A percentile compares a stretch with the other conserved stretches of the same genome.
phyloP scores from a whole-genome alignment of 2,797 vertebrate genomes.

The Manis pentadactyla region DNA sequence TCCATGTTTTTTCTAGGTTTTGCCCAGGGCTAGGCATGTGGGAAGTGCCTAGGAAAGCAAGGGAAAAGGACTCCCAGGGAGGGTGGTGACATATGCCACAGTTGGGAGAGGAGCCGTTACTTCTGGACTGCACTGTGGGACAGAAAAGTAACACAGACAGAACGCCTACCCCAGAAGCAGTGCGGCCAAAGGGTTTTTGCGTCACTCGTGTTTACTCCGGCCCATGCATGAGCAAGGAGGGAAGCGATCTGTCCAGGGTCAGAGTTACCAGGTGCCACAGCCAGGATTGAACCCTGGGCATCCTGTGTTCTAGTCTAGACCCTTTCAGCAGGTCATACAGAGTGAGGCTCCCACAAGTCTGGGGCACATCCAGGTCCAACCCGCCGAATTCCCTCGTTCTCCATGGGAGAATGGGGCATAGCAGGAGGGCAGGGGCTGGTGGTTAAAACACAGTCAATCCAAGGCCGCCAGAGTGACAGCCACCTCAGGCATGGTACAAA shows the following conservation, averaged over 20 bases:
- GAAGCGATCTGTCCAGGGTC: background rate
- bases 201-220: background rate
- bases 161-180: background rate
- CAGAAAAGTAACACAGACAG: background rate
- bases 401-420: accelerated
- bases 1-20: background rate
- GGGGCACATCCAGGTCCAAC: background rate
- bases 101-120: background rate
- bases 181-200: background rate
- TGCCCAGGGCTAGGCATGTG: background rate
- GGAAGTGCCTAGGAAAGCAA: background rate
- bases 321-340: too few species aligned
- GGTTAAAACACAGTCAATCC: background rate
- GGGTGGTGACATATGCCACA: background rate
- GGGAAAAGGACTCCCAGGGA: background rate
- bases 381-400: background rate
- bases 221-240: background rate
- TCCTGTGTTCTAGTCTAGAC: background rate
- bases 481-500: background rate
- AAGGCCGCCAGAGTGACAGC: background rate
- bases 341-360: background rate
- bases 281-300: background rate
- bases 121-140: background rate
- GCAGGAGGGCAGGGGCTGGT: background rate
- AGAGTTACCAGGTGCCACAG: background rate